Evolutionary conservation across 2,797 vertebrate species (phyloP).

Genomic region (Sebastes minor): DNA sequence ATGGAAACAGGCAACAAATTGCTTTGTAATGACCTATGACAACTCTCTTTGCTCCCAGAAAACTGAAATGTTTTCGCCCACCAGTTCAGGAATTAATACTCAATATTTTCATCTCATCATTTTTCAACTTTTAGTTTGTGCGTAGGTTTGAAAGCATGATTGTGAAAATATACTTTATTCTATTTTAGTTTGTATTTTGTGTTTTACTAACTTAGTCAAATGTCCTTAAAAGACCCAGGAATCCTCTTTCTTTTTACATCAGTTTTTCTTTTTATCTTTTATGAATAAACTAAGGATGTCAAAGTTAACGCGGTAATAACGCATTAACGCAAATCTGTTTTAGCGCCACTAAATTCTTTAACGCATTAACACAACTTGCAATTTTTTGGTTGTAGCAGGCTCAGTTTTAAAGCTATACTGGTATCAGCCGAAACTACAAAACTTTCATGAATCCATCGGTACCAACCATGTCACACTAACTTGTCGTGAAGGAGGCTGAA

Average conservation of each 20-base stretch:
- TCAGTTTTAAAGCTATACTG: no score
- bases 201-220: background rate
- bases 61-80: slow-evolving; percentile 13
- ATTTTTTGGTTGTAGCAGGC: no score
- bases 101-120: background rate
- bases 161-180: background rate
- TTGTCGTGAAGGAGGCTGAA: no score
- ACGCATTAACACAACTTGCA: no score
- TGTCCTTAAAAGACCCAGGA: background rate
- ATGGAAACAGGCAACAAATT: slow-evolving; percentile 66
- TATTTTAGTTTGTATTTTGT: background rate
- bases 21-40: slow-evolving; percentile 57
- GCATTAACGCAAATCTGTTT: no score
- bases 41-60: slow-evolving; percentile 43
- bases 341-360: no score
- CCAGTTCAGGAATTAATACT: background rate
- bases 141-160: background rate
- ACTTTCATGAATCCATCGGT: no score
- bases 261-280: background rate
- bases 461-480: no score
- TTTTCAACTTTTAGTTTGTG: background rate
- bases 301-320: no score
- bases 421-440: no score
- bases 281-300: background rate
- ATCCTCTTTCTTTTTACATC: background rate